Evolutionary conservation across 2,888 invertebrate genomes (phyloP).

Genomic region (Crocallis elinguaria): DNA sequence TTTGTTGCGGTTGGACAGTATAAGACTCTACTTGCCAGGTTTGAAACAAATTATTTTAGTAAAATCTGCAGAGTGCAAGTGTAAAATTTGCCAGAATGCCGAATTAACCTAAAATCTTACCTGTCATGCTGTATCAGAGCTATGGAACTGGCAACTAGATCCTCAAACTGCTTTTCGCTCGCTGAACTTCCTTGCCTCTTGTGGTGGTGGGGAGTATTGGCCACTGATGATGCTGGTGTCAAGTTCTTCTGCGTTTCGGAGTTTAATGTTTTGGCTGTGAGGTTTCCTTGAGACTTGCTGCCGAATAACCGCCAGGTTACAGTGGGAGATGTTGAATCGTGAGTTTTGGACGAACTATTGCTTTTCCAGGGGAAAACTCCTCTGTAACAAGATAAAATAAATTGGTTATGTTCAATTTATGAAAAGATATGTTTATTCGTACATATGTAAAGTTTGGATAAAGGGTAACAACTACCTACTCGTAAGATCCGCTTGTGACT

Average conservation of each 20-base stretch:
- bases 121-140: slow-evolving; percentile 89
- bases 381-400: slow-evolving; percentile 67
- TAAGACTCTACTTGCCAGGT: no score
- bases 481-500: no score
- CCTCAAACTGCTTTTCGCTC: slow-evolving; percentile 83
- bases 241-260: slow-evolving; percentile 65
- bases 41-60: no score
- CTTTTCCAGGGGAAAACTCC: slow-evolving; percentile 84
- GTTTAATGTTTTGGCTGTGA: slow-evolving; percentile 57
- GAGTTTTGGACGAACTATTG: slow-evolving; percentile 62
- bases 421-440: no score
- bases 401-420: neutral
- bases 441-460: no score
- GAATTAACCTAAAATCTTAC: slow-evolving; percentile 53
- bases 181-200: slow-evolving; percentile 78
- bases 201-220: slow-evolving; percentile 75
- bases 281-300: slow-evolving; percentile 71
- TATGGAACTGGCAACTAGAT: slow-evolving; percentile 88
- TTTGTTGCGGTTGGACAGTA: no score
- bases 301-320: slow-evolving; percentile 73
- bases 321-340: slow-evolving; percentile 50
- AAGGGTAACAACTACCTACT: no score
- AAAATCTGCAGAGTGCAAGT: no score
- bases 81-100: no score
- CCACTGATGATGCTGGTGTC: slow-evolving; percentile 67